These are phyloP conservation scores for Epistrophe grossulariae DNA, from an alignment of 2,888 invertebrate species.

Conservation along the genomic window DNA sequence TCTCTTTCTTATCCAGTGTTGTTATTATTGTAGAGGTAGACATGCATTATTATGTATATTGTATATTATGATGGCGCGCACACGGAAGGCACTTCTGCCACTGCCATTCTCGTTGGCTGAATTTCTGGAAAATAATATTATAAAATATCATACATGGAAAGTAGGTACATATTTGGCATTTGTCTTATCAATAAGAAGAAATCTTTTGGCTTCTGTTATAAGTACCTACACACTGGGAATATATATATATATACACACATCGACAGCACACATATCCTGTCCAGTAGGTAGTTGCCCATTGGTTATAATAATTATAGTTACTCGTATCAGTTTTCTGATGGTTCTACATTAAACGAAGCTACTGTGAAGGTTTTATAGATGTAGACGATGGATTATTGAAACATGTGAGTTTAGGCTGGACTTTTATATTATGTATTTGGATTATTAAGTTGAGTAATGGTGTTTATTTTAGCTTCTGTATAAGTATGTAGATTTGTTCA, in stretches of 20 bases:
- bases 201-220: slow-evolving; percentile 67
- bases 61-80: slow-evolving; percentile 15
- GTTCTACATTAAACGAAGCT: not conserved
- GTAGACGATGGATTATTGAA: not conserved
- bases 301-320: slow-evolving; percentile 59
- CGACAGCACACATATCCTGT: slow-evolving; percentile 31
- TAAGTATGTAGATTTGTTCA: no score
- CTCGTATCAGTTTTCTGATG: slow-evolving; percentile 1
- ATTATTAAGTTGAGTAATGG: not conserved
- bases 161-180: slow-evolving; percentile 31
- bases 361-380: not conserved
- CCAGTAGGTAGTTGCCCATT: slow-evolving; percentile 40
- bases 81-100: slow-evolving; percentile 44
- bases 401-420: not conserved
- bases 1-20: slow-evolving; percentile 57
- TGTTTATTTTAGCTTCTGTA: not conserved
- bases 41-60: slow-evolving; percentile 4
- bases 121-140: slow-evolving; percentile 22
- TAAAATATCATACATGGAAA: slow-evolving; percentile 39
- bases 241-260: not conserved
- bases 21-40: slow-evolving; percentile 6
- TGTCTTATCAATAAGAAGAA: slow-evolving; percentile 53
- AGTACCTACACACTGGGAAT: slow-evolving; percentile 8
- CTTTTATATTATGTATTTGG: not conserved
- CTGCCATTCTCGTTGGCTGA: slow-evolving; percentile 25